These are phyloP conservation scores for Siderastrea radians DNA, from an alignment of 92 coral and sea anemone genomes.

Conservation along the genomic window DNA sequence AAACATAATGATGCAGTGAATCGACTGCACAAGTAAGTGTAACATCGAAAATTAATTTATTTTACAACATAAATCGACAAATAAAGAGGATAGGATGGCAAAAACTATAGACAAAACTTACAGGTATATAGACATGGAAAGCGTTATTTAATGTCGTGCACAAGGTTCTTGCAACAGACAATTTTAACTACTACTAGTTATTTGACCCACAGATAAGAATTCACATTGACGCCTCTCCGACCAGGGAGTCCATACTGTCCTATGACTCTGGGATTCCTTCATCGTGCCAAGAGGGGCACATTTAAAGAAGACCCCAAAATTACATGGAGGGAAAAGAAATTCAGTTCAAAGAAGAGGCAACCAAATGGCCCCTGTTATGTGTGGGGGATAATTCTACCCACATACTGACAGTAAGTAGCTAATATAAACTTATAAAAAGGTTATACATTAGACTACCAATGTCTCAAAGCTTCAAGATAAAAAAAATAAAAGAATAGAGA, in stretches of 20 bases:
- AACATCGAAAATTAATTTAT: too few relatives aligned
- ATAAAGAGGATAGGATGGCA: too few relatives aligned
- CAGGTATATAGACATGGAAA: too few relatives aligned
- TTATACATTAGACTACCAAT: not conserved
- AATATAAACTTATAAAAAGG: too few relatives aligned
- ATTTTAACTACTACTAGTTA: not conserved
- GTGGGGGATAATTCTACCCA: not conserved
- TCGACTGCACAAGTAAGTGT: not conserved
- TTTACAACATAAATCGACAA: too few relatives aligned
- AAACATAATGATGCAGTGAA: not conserved
- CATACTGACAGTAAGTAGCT: not conserved
- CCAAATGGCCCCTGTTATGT: not conserved
- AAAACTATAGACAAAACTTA: too few relatives aligned
- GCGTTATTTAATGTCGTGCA: too few relatives aligned
- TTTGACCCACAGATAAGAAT: not conserved
- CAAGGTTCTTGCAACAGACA: too few relatives aligned
- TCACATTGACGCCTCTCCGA: not conserved
- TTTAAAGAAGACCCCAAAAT: not conserved
- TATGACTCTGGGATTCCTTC: not conserved
- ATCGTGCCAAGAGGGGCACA: not conserved
- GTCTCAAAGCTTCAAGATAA: not conserved
- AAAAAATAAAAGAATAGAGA: not conserved
- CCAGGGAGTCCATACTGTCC: not conserved
- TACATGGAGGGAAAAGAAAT: not conserved
- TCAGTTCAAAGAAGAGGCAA: not conserved